Evolutionary conservation across 2,888 invertebrate species (phyloP), one percentile per base, ranked within the genome.

Genomic region (Heliconius ethilla): DNA sequence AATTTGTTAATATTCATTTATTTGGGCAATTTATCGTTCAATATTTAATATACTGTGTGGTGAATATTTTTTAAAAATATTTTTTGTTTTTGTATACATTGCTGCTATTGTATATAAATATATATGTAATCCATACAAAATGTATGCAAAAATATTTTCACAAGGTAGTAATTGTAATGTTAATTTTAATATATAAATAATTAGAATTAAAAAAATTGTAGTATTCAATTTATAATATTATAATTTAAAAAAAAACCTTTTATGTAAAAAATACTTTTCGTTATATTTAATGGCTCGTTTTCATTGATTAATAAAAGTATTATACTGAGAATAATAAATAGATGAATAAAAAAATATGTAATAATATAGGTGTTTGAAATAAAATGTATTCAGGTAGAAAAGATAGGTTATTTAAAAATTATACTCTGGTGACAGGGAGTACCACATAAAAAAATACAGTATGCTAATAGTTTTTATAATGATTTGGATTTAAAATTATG

Each of bases 1-100:
- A 33, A 55, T 55, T 29, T 70, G n/a, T 72, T 72, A 33, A 13
- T 72, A 72, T 72, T 72, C 5, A 18, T 25, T 27, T 27, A 45
- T 15, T n/a, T 11, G n/a, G 40, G 40, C 15, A 69, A 40, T 25
- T 67, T 33, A 51, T 25, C 25, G 33, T 69, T 69, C 5, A 33
- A 69, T 40, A 40, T 40, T 69, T 25, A 15, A 15, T 27, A 27
- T 63, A 27, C 10, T 59, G n/a, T 11, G 59, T 51, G 59, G n/a
- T 11, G 59, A 59, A n/a, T 10, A 59, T n/a, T 59, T n/a, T 59
- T 59, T 59, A 1, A 11, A 11, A 59, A n/a, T 69, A n/a, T n/a
- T 45, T 69, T 69, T 69, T 45, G 7, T 3, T 33, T 66, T 67
- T 37, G 11, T 27, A 67, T 37, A 22, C n/a, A 37, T 9, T 25